Base-by-base conservation (phyloP, 2,113 vertebrate genomes). In the Abramis brama region DNA sequence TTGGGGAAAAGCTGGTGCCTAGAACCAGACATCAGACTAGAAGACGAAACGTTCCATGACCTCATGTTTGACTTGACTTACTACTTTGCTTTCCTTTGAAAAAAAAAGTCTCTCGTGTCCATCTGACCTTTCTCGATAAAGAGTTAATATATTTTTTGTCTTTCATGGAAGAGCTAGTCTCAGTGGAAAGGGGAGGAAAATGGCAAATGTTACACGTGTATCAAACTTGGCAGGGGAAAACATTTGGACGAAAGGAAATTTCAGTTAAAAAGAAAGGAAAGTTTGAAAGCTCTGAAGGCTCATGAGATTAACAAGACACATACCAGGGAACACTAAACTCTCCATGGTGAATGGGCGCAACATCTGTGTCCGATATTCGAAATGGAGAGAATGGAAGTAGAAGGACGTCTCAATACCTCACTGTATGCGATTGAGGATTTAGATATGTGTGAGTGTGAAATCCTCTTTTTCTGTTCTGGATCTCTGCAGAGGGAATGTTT, bases 1-100 rank as follows among this genome's bases (percentile, higher is more conserved):
- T 88, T 87, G 39, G 78, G 86, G 73, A 83, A 79, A 85, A 76
- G 86, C 79, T 79, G 79, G 83, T 87, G 88, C 84, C 79, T 84
- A 84, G 82, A 87, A 87, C 82, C 86, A 87, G 86, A 84, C 86
- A 80, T 87, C 82, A 87, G 83, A 85, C 78, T 78, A 36, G 71
- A 83, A 85, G 85, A 82, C 74, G 39, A 73, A 87, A 85, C 74
- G 83, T 90, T 91, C 90, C 87, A 86, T 89, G 87, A 87, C 82
- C 87, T 91, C 85, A 91, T 90, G 76, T 91, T 87, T 86, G 59
- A 87, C 87, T 87, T 52, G 8, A 78, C 82, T 79, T n/a, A 85
- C 57, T 83, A 62, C 86, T 86, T 81, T 80, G 64, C 50, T 84
- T 84, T 84, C 33, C 57, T 79, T 89, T 62, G 62, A 86, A 86